These are phyloP conservation scores for Macquaria australasica DNA, from an alignment of 2,113 vertebrate species.

Conservation along the genomic window DNA sequence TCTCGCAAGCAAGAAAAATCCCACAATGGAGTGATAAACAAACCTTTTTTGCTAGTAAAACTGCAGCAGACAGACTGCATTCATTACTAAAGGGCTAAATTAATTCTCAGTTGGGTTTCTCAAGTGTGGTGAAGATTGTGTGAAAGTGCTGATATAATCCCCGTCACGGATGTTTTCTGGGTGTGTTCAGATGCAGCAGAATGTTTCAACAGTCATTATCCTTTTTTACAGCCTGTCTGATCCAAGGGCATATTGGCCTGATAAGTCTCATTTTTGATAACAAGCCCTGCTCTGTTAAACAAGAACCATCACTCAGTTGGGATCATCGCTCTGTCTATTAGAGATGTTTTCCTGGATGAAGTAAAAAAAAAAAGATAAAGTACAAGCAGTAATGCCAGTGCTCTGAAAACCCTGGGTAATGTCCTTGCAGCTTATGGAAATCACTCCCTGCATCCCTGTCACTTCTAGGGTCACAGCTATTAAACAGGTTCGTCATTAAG, in stretches of 20 bases:
- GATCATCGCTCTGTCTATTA: not conserved
- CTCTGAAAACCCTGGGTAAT: not conserved
- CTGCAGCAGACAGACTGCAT: constrained; percentile 18
- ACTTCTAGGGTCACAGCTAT: not conserved
- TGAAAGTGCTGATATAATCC: constrained; percentile 56
- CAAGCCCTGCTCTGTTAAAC: constrained; percentile 34
- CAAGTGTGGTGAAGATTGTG: constrained; percentile 28
- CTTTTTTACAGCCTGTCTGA: constrained; percentile 36
- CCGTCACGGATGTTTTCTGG: constrained; percentile 25
- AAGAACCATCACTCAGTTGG: constrained; percentile 4
- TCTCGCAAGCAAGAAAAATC: constrained; percentile 12
- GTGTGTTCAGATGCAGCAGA: constrained; percentile 49
- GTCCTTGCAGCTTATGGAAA: constrained; percentile 17
- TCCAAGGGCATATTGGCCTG: constrained; percentile 22
- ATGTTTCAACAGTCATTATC: constrained; percentile 52
- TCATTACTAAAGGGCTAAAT: constrained; percentile 28
- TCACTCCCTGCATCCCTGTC: constrained; percentile 7
- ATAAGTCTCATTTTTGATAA: constrained; percentile 47
- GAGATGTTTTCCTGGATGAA: constrained; percentile 1
- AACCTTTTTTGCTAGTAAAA: constrained; percentile 1
- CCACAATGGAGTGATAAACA: constrained; percentile 44
- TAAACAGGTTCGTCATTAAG: constrained; percentile 24
- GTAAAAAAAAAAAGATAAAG: not conserved
- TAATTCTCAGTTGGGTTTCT: constrained; percentile 16
- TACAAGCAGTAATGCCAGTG: not conserved